Evolutionary conservation across 1,140 invertebrate genomes (phyloP), one percentile per base, ranked within the genome.

Genomic region (Glossosoma conforme): DNA sequence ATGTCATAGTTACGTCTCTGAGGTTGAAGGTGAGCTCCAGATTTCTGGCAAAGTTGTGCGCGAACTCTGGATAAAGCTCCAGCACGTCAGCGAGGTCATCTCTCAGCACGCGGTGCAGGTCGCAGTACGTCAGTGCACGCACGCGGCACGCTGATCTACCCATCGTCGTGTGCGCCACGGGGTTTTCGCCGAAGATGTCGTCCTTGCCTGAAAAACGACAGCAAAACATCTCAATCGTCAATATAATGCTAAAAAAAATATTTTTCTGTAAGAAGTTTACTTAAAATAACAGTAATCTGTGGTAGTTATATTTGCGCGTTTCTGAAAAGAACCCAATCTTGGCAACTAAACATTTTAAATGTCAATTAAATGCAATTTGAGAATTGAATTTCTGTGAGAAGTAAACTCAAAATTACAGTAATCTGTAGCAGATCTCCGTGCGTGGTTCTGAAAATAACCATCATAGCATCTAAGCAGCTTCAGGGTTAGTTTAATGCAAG

Each of bases 131-230:
- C 56, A 99, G 77, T n/a, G 95, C 95, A 62, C 95, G 81, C n/a
- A 98, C 94, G 66, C 96, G 93, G 70, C 91, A 97, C 59, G 91
- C 93, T 30, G 94, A 97, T 67, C 98, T 97, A 14, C 96, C 96
- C 43, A 98, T 86, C 4, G 93, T 96, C 19, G 83, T 66, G 72
- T 97, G 84, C 54, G 89, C 81, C 68, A 94, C 96, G 3, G 96
- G 93, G 76, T 98, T 98, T 69, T 98, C 96, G 5, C 96, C 96
- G 69, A 98, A 98, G 63, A 98, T 94, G 70, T 99, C 96, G 65
- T 95, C 93, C 75, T 98, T 98, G 35, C 91, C 91, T 92, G 68
- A 4, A 69, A 64, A 25, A 52, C 15, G 22, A 28, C n/a, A 28
- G 25, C 25, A 28, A 28, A 6, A n/a, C n/a, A 28, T 28, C n/a